Evolutionary conservation across 1,140 invertebrate genomes (phyloP), one percentile per base, ranked within the genome.

Genomic region (Zaprionus capensis): DNA sequence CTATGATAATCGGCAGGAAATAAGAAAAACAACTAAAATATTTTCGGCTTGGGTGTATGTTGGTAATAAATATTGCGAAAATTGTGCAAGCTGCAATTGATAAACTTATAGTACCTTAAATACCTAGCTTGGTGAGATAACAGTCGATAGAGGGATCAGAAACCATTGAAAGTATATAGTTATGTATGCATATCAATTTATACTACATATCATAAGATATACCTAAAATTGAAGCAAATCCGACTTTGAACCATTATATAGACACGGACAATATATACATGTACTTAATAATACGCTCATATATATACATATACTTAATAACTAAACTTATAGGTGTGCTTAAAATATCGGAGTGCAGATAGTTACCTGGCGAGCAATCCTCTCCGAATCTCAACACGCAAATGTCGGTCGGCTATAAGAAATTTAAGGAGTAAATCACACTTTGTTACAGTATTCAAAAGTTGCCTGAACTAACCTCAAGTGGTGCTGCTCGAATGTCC

Each of bases 321-420:
- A 24, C 20, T 51, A 51, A 14, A 20, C 26, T 56, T 14, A 56
- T 56, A 2, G 28, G 14, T 17, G 6, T 56, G 31, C 15, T 31
- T n/a, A 36, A 6, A 6, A 14, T 1, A 24, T 51, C 7, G 28
- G 17, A 36, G 9, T 26, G 5, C 46, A 12, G 11, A 51, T 56
- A 34, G 51, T 75, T 71, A 75, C 72, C 72, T n/a, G 72, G 67
- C 5, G 34, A 41, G 24, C 72, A 75, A 34, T 75, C 72, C n/a
- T 61, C 26, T 34, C 67, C 72, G 2, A 59, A 63, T 17, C 31
- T 57, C 3, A 71, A 24, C 4, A 75, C 17, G 46, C 72, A 75
- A 17, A 75, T 5, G n/a, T 75, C 67, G 14, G 61, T 62, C 1
- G 55, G 67, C 72, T 75, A 31, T 46, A 15, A 31, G 24, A 56